These are phyloP conservation scores for Drosophila borealis DNA, from an alignment of 2,888 invertebrate genomes.

Conservation along the genomic window DNA sequence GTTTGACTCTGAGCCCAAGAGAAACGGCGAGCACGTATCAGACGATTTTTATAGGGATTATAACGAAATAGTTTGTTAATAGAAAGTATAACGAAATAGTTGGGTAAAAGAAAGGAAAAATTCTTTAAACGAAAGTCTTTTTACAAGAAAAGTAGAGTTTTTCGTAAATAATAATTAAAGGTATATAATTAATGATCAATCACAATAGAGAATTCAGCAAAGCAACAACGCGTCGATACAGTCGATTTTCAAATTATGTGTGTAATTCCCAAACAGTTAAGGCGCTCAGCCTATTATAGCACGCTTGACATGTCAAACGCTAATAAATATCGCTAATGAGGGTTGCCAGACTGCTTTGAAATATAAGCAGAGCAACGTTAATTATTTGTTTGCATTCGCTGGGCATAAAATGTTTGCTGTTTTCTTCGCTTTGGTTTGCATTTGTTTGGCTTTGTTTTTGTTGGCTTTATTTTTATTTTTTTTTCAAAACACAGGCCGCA, in stretches of 20 bases:
- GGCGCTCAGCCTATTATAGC: neutral
- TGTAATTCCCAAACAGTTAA: constrained; percentile 13
- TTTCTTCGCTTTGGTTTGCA: constrained; percentile 53
- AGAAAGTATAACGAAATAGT: too few species aligned
- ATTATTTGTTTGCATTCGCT: constrained; percentile 18
- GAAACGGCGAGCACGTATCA: too few species aligned
- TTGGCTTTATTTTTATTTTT: neutral
- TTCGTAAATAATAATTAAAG: neutral
- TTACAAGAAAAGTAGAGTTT: neutral
- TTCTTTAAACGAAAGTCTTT: too few species aligned
- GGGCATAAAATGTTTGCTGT: constrained; percentile 45
- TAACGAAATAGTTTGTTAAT: too few species aligned
- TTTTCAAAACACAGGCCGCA: constrained; percentile 4
- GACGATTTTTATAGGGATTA: too few species aligned
- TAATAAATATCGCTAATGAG: constrained; percentile 8
- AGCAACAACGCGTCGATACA: constrained; percentile 7
- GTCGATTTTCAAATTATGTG: neutral
- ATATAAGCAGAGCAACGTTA: constrained; percentile 24
- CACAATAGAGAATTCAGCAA: too few species aligned
- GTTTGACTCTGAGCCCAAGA: neutral
- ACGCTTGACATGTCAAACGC: neutral
- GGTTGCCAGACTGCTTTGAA: constrained; percentile 6
- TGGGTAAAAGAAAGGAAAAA: too few species aligned
- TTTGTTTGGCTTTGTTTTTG: constrained; percentile 69
- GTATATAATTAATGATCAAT: too few species aligned